phyloP scores from a whole-genome alignment of 2,888 invertebrate species.

The Andricus curvator region DNA sequence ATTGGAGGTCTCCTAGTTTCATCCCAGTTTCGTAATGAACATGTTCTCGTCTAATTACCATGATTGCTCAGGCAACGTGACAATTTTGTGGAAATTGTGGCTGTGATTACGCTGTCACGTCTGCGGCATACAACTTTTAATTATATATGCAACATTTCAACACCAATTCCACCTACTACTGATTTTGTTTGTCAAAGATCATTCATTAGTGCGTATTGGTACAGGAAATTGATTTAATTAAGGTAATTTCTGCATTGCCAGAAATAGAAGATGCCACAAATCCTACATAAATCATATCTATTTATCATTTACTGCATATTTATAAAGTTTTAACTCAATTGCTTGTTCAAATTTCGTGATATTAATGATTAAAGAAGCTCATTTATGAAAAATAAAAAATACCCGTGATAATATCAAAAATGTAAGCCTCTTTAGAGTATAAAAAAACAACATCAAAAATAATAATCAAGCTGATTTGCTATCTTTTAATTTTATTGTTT shows the following conservation, averaged over 20 bases:
- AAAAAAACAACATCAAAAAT: no score
- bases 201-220: slow-evolving; percentile 1
- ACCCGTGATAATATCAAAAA: no score
- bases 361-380: no score
- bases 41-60: slow-evolving; percentile 72
- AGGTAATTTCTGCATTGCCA: neutral
- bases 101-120: slow-evolving; percentile 63
- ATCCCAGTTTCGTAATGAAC: slow-evolving; percentile 64
- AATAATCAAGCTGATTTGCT: neutral
- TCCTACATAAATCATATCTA: no score
- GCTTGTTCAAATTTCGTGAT: no score
- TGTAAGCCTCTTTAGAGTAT: no score
- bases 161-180: neutral
- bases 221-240: neutral
- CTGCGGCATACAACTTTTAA: slow-evolving; percentile 14
- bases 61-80: slow-evolving; percentile 66
- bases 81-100: slow-evolving; percentile 70
- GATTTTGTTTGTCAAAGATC: slow-evolving; percentile 16
- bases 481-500: neutral
- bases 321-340: no score
- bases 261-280: no score
- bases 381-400: neutral
- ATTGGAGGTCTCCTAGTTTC: slow-evolving; percentile 33
- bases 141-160: slow-evolving; percentile 30
- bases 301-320: no score